A percentile compares a stretch with the other conserved stretches of the same genome.
phyloP scores from a whole-genome alignment of 2,888 invertebrate genomes.

The Melinopterus prodromus region DNA sequence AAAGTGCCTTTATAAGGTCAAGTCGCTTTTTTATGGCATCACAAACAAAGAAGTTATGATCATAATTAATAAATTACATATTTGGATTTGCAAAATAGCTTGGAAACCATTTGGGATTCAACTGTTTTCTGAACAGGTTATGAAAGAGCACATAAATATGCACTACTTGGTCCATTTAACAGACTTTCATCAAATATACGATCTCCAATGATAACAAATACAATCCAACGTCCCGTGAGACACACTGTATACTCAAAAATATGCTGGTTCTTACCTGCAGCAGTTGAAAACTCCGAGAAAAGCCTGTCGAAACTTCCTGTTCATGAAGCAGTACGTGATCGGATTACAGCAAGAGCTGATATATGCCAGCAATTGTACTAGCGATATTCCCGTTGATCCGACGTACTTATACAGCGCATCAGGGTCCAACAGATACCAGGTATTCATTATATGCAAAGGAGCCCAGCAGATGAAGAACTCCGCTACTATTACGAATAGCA shows the following conservation, averaged over 20 bases:
- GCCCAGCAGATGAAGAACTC: slow-evolving; percentile 79
- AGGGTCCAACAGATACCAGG: slow-evolving; percentile 65
- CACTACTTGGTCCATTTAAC: too few relatives aligned
- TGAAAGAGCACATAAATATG: too few relatives aligned
- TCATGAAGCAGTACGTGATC: slow-evolving; percentile 76
- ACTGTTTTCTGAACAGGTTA: too few relatives aligned
- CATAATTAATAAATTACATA: too few relatives aligned
- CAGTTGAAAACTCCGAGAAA: slow-evolving; percentile 67
- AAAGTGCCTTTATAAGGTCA: too few relatives aligned
- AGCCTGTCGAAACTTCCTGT: slow-evolving; percentile 70
- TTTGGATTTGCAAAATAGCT: too few relatives aligned
- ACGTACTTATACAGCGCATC: slow-evolving; percentile 61
- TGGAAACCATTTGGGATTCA: too few relatives aligned
- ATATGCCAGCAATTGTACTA: slow-evolving; percentile 68
- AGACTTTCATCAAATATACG: too few relatives aligned
- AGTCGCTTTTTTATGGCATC: too few relatives aligned
- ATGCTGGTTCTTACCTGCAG: slow-evolving; percentile 41
- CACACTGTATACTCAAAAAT: not conserved
- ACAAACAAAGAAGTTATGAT: too few relatives aligned
- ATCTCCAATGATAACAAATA: too few relatives aligned
- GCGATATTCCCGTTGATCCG: slow-evolving; percentile 63
- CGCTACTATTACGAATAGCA: slow-evolving; percentile 73
- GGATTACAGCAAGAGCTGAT: slow-evolving; percentile 72
- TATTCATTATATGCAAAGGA: slow-evolving; percentile 68
- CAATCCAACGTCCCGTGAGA: too few relatives aligned